Base-by-base conservation (phyloP, 1,140 invertebrate species). In the Drosophila tani region DNA sequence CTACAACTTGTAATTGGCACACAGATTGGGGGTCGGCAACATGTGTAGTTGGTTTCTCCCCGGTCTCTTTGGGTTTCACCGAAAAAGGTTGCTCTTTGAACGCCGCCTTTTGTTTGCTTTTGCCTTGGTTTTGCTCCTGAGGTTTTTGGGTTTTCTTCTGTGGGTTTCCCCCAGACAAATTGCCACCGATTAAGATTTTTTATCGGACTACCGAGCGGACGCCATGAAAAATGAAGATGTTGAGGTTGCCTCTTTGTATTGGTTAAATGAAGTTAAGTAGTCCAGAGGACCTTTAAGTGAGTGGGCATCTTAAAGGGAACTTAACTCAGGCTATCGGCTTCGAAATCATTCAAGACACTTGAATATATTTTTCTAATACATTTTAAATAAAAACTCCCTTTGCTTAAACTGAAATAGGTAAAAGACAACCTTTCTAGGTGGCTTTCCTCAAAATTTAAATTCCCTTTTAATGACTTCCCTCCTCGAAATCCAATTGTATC, bases 81-180 rank as follows among this genome's bases (percentile, higher is more conserved):
- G 58, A 35, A 88, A 87, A 88, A 88, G 83, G 82, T 87, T 82
- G 75, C n/a, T n/a, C n/a, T n/a, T n/a, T n/a, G n/a, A n/a, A n/a
- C n/a, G n/a, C n/a, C n/a, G n/a, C 53, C 49, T 53, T 75, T 82
- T 70, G 59, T 79, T 60, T 17, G 57, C 38, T 58, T 63, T 56
- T n/a, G 35, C 53, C 14, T 56, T 62, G 56, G 70, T 56, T 63
- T 63, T 69, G 63, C 24, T 74, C 35, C 53, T 79, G 57, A 63
- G 76, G 43, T 73, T 77, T 65, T 65, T 80, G 51, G 40, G 35
- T 45, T 38, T 62, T 73, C 40, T 63, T 73, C 40, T 63, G 41
- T 50, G 60, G 77, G 58, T 64, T 64, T 56, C 19, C 29, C 49
- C 19, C 69, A 78, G 78, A 90, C 84, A 88, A 88, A 88, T 88